phyloP scores from a whole-genome alignment of 2,888 invertebrate genomes.

The Amphiduros pacificus region DNA sequence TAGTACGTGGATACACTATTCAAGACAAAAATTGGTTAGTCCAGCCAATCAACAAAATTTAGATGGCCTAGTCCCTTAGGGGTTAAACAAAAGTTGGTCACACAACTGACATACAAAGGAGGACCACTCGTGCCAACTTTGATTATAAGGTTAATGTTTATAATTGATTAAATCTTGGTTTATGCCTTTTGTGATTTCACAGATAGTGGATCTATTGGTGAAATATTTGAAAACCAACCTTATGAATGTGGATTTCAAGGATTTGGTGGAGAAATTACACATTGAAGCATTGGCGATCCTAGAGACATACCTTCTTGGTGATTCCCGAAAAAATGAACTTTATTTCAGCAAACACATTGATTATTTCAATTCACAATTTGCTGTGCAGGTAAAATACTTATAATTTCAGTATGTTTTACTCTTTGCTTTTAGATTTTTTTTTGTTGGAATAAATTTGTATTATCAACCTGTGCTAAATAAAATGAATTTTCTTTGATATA shows the following conservation, averaged over 20 bases:
- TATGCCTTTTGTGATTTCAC: background rate
- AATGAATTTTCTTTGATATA: too few species aligned
- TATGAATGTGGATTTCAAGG: background rate
- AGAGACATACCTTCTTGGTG: background rate
- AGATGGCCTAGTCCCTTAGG: too few species aligned
- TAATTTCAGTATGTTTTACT: background rate
- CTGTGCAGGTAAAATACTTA: background rate
- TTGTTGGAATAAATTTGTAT: background rate
- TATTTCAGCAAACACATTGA: slow-evolving; percentile 6
- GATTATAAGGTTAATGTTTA: too few species aligned
- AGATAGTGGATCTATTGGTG: slow-evolving; percentile 5
- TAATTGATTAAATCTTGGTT: too few species aligned
- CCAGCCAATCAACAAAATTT: too few species aligned
- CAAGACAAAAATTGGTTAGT: too few species aligned
- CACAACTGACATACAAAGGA: too few species aligned
- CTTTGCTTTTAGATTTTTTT: background rate
- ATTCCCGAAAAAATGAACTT: slow-evolving; percentile 5
- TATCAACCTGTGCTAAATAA: too few species aligned
- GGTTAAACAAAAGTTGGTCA: too few species aligned
- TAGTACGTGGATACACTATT: too few species aligned
- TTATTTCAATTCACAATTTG: slow-evolving; percentile 1
- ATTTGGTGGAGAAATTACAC: background rate
- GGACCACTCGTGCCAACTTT: too few species aligned
- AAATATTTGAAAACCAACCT: background rate
- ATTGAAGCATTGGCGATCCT: background rate